These are phyloP conservation scores for Galeruca laticollis DNA, from an alignment of 2,888 invertebrate genomes.

Conservation along the genomic window DNA sequence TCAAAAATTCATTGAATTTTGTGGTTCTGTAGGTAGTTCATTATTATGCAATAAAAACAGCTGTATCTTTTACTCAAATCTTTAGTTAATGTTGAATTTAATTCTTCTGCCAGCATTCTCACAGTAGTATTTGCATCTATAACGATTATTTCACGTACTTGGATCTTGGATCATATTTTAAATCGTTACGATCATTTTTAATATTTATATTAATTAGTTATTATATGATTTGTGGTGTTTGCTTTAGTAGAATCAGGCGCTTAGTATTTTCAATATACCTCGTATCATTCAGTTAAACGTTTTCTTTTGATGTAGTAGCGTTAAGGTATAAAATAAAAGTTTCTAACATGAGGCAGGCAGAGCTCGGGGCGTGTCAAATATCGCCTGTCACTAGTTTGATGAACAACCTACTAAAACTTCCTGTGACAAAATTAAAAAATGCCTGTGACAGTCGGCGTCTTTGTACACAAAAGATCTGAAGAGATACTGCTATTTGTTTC, in stretches of 20 bases:
- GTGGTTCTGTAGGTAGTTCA: too few species aligned
- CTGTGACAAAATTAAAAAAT: constrained; percentile 58
- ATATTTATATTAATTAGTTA: too few species aligned
- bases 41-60: too few species aligned
- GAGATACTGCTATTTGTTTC: constrained; percentile 44
- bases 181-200: too few species aligned
- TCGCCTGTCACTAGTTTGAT: constrained; percentile 46
- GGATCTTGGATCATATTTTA: too few species aligned
- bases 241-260: neutral
- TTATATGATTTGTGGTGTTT: too few species aligned
- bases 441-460: constrained; percentile 44
- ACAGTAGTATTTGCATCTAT: too few species aligned
- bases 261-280: neutral
- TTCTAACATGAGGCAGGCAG: constrained; percentile 10
- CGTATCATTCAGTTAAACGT: neutral
- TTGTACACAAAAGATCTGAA: constrained; percentile 41
- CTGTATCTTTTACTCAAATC: too few species aligned
- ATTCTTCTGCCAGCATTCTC: too few species aligned
- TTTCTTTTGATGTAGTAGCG: constrained; percentile 6
- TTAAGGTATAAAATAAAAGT: constrained; percentile 6
- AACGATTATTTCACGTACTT: too few species aligned
- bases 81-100: too few species aligned
- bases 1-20: too few species aligned
- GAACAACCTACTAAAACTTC: constrained; percentile 49
- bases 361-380: constrained; percentile 42